Base-by-base conservation (phyloP, 2,888 invertebrate genomes). In the Epistrophella euchroma region DNA sequence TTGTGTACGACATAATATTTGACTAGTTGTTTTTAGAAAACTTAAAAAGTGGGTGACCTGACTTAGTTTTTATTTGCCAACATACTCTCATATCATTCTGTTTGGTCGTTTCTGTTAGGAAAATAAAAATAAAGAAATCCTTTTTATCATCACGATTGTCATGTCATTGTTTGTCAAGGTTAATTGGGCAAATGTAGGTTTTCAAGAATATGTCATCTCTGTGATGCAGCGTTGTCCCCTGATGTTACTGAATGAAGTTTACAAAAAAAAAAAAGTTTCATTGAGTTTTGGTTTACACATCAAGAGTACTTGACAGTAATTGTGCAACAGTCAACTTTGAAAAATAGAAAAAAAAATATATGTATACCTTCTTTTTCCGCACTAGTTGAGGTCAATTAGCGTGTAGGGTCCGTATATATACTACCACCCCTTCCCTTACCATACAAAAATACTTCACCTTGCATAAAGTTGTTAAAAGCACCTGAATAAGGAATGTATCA, bases 91-190 rank as follows among this genome's bases (percentile, higher is more conserved):
- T 0, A 7, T 10, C 35, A 19, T n/a, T n/a, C n/a, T n/a, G 13
- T 35, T 56, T 13, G 58, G 1, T 15, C 22, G 9, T 22, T 56
- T 60, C 60, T 40, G 22, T 60, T 60, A 40, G 9, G 13, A 60
- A 22, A 60, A 37, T 15, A 56, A 25, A 52, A 25, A 25, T 25
- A 32, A 17, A 17, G 2, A 40, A 40, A 60, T 40, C 40, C 60
- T 40, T 60, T 60, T 60, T 35, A 58, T 58, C 35, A 58, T 22
- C 4, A 60, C 22, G 15, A 40, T 73, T 76, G 72, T 76, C 68
- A 47, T 68, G 43, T 50, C 37, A 37, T 79, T 79, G 80, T 80
- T 84, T 85, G 72, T 62, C 80, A 85, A 80, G 80, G 85, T 85
- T 85, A 85, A 81, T 85, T 85, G 85, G 85, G 45, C 79, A 80